phyloP scores from a whole-genome alignment of 2,113 vertebrate genomes.

The Syngnathoides biaculeatus region DNA sequence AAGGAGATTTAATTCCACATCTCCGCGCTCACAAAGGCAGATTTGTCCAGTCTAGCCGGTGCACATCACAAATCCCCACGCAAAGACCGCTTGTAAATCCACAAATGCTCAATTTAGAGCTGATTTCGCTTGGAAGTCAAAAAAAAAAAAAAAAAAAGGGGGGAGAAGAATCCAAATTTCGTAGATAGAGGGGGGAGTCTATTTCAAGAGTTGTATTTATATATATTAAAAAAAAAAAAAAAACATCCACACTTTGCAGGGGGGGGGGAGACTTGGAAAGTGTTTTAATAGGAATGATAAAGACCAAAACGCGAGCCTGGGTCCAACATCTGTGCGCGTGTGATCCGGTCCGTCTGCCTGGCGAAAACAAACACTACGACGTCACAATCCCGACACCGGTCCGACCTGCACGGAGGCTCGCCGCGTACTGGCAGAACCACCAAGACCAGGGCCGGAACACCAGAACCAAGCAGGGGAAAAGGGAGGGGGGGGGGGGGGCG shows the following conservation, averaged over 20 bases:
- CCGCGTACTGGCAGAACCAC: conserved; percentile 71
- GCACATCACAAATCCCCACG: conserved; percentile 27
- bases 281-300: conserved; percentile 14
- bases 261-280: conserved; percentile 42
- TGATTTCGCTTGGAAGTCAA: conserved; percentile 14
- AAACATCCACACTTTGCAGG: conserved; percentile 19
- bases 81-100: conserved; percentile 56
- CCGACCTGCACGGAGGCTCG: conserved; percentile 68
- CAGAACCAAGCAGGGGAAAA: conserved; percentile 51
- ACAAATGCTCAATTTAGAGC: conserved; percentile 25
- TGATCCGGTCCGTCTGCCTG: background rate
- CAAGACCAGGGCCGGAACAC: conserved; percentile 18
- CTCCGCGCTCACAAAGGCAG: conserved; percentile 54
- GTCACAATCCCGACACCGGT: conserved; percentile 55
- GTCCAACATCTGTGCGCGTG: background rate
- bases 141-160: too few relatives aligned
- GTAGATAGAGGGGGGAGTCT: conserved; percentile 35
- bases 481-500: conserved; percentile 46
- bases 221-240: conserved; percentile 9
- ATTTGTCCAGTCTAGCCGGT: conserved; percentile 23
- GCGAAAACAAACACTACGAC: background rate
- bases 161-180: conserved; percentile 20
- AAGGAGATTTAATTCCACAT: conserved; percentile 28
- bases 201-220: conserved; percentile 8
- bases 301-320: conserved; percentile 2